A percentile compares a stretch with the other conserved stretches of the same genome.
Evolutionary conservation across 2,888 invertebrate genomes (phyloP).

Genomic region (Acleris laterana): DNA sequence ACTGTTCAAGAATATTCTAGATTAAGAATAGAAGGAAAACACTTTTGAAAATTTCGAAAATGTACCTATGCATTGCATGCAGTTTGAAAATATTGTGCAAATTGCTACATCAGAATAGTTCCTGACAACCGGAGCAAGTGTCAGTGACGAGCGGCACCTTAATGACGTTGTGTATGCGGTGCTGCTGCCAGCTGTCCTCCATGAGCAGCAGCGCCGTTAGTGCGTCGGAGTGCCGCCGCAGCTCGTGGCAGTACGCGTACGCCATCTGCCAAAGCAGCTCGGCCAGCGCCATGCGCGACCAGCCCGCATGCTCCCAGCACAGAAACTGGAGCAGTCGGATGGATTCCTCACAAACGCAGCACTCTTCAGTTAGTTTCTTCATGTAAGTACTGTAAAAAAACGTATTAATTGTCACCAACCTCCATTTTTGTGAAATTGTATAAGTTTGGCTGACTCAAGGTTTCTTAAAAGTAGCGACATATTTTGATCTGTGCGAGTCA

Average conservation of each 20-base stretch:
- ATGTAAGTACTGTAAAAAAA: slow-evolving; percentile 85
- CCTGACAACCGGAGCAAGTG: not conserved
- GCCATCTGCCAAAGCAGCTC: slow-evolving; percentile 96
- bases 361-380: slow-evolving; percentile 97
- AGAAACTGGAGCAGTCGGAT: slow-evolving; percentile 95
- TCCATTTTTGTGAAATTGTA: too few relatives aligned
- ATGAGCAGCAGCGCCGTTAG: slow-evolving; percentile 93
- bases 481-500: too few relatives aligned
- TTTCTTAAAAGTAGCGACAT: too few relatives aligned
- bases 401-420: not conserved
- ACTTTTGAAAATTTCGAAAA: too few relatives aligned
- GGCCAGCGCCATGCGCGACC: slow-evolving; percentile 94
- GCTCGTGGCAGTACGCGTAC: slow-evolving; percentile 96
- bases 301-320: slow-evolving; percentile 98
- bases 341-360: slow-evolving; percentile 95
- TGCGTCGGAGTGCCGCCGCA: slow-evolving; percentile 96
- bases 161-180: slow-evolving; percentile 96
- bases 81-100: too few relatives aligned
- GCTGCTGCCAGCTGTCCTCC: slow-evolving; percentile 98
- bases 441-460: too few relatives aligned
- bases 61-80: too few relatives aligned
- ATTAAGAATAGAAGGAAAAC: too few relatives aligned
- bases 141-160: slow-evolving; percentile 82
- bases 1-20: too few relatives aligned
- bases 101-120: too few relatives aligned